Evolutionary conservation across 2,888 invertebrate species (phyloP), one percentile per base, ranked within the genome.

Genomic region (Caenorhabditis virilis): DNA sequence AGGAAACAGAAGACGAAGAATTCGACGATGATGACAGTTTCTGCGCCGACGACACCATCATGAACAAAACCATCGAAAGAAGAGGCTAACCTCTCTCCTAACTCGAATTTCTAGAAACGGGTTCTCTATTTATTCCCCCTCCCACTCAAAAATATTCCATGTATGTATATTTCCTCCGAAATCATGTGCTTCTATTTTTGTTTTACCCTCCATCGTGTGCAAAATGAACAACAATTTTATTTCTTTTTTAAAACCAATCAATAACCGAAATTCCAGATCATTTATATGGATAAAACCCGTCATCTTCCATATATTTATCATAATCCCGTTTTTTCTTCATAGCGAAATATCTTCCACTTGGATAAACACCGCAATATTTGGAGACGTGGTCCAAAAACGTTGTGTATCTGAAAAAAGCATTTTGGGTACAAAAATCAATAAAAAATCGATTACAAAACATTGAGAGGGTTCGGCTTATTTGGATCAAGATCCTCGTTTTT

Each of bases 401-500:
- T 38, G 20, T 25, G 13, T 45, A 50, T 6, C 51, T 57, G 48
- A 23, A 55, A 55, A n/a, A n/a, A n/a, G n/a, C n/a, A n/a, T n/a
- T n/a, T n/a, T n/a, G n/a, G n/a, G n/a, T n/a, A n/a, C n/a, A n/a
- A n/a, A n/a, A n/a, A n/a, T n/a, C n/a, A n/a, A n/a, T n/a, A n/a
- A n/a, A n/a, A n/a, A n/a, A n/a, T n/a, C n/a, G n/a, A n/a, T n/a
- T n/a, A n/a, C n/a, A n/a, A n/a, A n/a, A n/a, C n/a, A n/a, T n/a
- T n/a, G n/a, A n/a, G n/a, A n/a, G n/a, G n/a, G n/a, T n/a, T n/a
- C n/a, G n/a, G n/a, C n/a, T n/a, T n/a, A n/a, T n/a, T n/a, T n/a
- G n/a, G n/a, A n/a, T n/a, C n/a, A n/a, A n/a, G n/a, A n/a, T n/a
- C n/a, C n/a, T n/a, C n/a, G n/a, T n/a, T n/a, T n/a, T n/a, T n/a